Evolutionary conservation across 2,888 invertebrate species (phyloP), one percentile per base, ranked within the genome.

Genomic region (Andrena trimmerana): DNA sequence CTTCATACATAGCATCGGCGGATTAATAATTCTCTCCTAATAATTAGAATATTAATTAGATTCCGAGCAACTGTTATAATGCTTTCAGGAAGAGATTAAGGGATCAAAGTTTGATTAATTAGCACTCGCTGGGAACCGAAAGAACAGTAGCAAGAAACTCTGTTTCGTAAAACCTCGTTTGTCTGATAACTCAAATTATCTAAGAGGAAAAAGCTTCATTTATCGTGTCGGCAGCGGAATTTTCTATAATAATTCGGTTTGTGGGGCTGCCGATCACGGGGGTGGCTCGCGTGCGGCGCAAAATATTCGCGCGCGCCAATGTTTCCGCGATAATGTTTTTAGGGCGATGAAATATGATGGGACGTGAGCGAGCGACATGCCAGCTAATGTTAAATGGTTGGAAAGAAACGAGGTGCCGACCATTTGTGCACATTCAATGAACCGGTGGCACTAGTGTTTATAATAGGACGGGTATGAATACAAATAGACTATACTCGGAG

Each of bases 401-500:
- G 89, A 89, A 89, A 89, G 89, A 84, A 86, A 87, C 81, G 80
- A 81, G 86, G 83, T 80, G 86, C 83, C 84, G 81, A 87, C 78
- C 54, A 54, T 76, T 78, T 76, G 16, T 57, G 52, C 69, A 20
- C 77, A 24, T 62, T n/a, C 33, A 68, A 68, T 33, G 77, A 42
- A 24, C 66, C 24, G 52, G 29, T 50, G 42, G 52, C 48, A 75
- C 16, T 62, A 36, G 20, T 36, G 78, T 54, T 52, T 20, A 54
- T 7, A 48, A n/a, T 31, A 27, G 33, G 31, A 24, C 36, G 52
- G 42, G 60, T 77, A 69, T 63, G 78, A 79, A 79, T 79, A 42
- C 48, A 79, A 79, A 79, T 76, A 69, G 57, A 20, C 57, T 27
- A 27, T 57, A 24, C 24, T 27, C 24, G 57, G 24, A 57, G n/a